Evolutionary conservation across 2,888 invertebrate species (phyloP), one percentile per base, ranked within the genome.

Genomic region (Cryptophagus acutangulus): DNA sequence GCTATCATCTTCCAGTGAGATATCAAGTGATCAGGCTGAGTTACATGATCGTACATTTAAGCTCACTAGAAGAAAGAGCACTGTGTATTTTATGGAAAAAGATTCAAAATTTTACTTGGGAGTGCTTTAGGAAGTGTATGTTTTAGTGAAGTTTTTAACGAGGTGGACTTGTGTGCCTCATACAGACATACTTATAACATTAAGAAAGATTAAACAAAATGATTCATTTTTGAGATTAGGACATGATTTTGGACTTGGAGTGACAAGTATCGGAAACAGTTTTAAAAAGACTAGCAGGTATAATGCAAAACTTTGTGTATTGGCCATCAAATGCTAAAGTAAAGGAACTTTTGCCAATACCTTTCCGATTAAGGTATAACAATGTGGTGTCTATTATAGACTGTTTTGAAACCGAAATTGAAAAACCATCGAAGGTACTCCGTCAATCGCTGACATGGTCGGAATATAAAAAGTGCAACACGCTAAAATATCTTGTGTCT

Each of bases 381-480:
- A 48, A 59, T n/a, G 55, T 59, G 1, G 51, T 25, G 29, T 58
- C 57, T 17, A 65, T 67, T 2, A 62, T 65, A 28, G 65, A 67
- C 31, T 67, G 65, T 30, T 42, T 66, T 5, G 63, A 67, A 42
- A 64, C 64, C 17, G 58, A 65, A 38, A 46, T 67, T 17, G 57
- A 67, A 49, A 67, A 63, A 44, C 64, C 65, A 12, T 46, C 50
- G 6, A 56, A 61, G 34, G 48, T 62, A 2, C 2, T 64, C 1
- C 29, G 61, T 31, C 63, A 65, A 49, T 33, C 62, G 17, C 15
- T 63, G 0, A 49, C 63, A 2, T 67, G 65, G 66, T 66, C 66
- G 14, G 58, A 61, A 3, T 62, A 63, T 18, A 52, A 55, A 38
- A 44, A 46, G 5, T 45, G 48, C 17, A 55, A 56, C 28, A 59